Conservation (phyloP, 1,140 invertebrate genomes). For the Drosophila setifemur region DNA sequence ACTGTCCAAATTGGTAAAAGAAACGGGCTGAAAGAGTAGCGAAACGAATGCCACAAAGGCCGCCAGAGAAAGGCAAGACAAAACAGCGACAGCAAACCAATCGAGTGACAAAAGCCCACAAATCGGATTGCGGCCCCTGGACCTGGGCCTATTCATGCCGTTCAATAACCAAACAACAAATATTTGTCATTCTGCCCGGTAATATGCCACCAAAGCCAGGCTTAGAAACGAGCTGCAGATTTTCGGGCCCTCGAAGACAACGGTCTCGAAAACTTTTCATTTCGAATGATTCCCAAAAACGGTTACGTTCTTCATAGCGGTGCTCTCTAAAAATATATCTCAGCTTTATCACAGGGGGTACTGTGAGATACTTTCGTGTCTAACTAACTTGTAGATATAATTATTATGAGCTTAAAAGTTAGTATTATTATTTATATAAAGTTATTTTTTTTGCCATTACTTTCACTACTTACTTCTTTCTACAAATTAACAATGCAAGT, state of each 20-base stretch:
- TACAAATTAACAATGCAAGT: too few species aligned
- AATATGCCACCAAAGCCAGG: constrained; percentile 49
- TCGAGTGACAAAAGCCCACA: constrained; percentile 74
- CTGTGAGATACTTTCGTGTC: too few species aligned
- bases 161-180: constrained; percentile 74
- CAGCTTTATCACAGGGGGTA: constrained; percentile 7
- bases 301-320: constrained; percentile 57
- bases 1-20: constrained; percentile 51
- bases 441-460: too few species aligned
- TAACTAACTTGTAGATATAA: too few species aligned
- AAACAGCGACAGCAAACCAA: constrained; percentile 60
- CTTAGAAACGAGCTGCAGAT: constrained; percentile 38
- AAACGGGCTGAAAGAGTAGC: constrained; percentile 72
- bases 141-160: constrained; percentile 66
- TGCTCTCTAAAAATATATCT: constrained; percentile 8
- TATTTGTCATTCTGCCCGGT: constrained; percentile 72
- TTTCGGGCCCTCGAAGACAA: constrained; percentile 1
- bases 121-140: constrained; percentile 71
- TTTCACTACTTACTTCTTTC: too few species aligned
- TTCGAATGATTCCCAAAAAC: constrained; percentile 43
- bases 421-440: too few species aligned
- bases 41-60: constrained; percentile 70
- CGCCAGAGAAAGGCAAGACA: constrained; percentile 69
- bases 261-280: constrained; percentile 63
- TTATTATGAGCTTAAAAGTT: too few species aligned